These are phyloP conservation scores for Lacanobia oleracea DNA, from an alignment of 2,888 invertebrate species.

Conservation along the genomic window DNA sequence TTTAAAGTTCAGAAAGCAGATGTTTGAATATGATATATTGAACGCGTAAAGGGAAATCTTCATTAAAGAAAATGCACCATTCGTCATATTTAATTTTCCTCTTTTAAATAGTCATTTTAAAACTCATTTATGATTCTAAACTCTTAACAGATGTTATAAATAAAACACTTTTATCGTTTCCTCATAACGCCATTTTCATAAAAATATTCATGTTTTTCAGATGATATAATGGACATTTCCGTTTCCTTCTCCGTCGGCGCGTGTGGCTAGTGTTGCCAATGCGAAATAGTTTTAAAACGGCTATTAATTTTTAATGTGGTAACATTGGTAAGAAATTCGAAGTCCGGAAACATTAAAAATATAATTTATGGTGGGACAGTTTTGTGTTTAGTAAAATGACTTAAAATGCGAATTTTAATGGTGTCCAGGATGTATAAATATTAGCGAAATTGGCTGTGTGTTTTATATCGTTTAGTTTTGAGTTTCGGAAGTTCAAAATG, in stretches of 20 bases:
- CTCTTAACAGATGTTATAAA: constrained; percentile 71
- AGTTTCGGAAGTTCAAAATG: constrained; percentile 76
- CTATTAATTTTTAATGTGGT: constrained; percentile 88
- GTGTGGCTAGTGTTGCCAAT: constrained; percentile 80
- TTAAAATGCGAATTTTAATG: constrained; percentile 83
- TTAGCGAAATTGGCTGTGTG: constrained; percentile 79
- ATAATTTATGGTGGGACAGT: constrained; percentile 85
- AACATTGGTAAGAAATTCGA: constrained; percentile 83
- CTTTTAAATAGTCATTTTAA: constrained; percentile 53
- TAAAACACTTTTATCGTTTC: constrained; percentile 84
- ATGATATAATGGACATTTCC: constrained; percentile 87
- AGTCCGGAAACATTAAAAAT: constrained; percentile 88
- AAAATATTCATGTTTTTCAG: constrained; percentile 80
- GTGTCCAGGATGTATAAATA: constrained; percentile 86
- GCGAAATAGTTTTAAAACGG: constrained; percentile 88
- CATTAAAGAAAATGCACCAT: constrained; percentile 33
- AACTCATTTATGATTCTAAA: constrained; percentile 49
- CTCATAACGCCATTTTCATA: constrained; percentile 82
- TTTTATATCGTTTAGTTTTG: constrained; percentile 78
- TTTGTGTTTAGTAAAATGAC: constrained; percentile 88
- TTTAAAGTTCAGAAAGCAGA: not conserved
- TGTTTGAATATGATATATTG: not conserved
- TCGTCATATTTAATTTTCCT: constrained; percentile 43
- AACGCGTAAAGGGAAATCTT: constrained; percentile 4
- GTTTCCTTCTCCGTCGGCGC: constrained; percentile 81